Conservation (phyloP, 2,797 vertebrate genomes). For the Macropus fuliginosus region DNA sequence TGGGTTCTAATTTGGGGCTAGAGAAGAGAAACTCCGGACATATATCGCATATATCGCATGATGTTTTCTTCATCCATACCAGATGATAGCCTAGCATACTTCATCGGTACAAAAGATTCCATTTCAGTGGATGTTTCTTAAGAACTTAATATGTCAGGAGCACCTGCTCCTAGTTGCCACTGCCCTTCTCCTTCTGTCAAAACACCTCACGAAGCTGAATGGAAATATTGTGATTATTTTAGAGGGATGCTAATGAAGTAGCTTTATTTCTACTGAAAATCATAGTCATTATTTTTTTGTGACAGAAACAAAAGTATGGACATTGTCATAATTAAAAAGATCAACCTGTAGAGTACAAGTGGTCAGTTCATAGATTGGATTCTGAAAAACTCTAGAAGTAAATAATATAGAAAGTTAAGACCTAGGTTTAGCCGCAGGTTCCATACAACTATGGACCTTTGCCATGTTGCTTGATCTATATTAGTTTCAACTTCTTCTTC, state of each 20-base stretch:
- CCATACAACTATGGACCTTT: too few species aligned
- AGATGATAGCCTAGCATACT: not conserved
- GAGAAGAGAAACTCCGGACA: not conserved
- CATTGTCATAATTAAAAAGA: too few species aligned
- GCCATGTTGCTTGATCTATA: too few species aligned
- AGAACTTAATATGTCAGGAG: not conserved
- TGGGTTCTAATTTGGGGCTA: not conserved
- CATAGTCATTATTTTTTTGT: too few species aligned
- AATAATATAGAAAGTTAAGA: too few species aligned
- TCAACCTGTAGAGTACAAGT: too few species aligned
- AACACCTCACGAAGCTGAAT: not conserved
- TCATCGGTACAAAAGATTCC: not conserved
- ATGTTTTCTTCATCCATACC: not conserved
- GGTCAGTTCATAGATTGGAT: too few species aligned
- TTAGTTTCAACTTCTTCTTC: too few species aligned
- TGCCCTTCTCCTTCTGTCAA: too few species aligned
- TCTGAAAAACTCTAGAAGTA: too few species aligned
- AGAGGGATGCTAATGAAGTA: not conserved
- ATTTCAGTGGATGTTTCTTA: not conserved
- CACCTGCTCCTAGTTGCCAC: not conserved
- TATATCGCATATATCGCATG: not conserved
- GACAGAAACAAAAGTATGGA: too few species aligned
- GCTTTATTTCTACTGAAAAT: not conserved
- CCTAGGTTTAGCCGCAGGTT: too few species aligned
- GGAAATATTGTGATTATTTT: not conserved